Percentiles rank a stretch among this genome's conserved stretches.
These are phyloP conservation scores for Camponotus pennsylvanicus DNA, from an alignment of 1,140 invertebrate species.

Conservation along the genomic window DNA sequence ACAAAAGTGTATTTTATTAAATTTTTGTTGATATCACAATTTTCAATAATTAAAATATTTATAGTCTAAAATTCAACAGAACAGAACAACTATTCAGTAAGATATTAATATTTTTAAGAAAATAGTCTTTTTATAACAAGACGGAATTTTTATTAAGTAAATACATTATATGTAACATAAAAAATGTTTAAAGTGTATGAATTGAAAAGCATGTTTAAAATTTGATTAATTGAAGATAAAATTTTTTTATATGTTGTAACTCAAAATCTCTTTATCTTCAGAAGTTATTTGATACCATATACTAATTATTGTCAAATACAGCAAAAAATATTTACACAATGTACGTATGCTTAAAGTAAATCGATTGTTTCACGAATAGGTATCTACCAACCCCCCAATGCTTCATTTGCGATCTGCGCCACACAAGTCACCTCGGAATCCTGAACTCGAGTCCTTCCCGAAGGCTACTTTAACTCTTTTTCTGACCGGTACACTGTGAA, in stretches of 20 bases:
- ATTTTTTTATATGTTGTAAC: background rate
- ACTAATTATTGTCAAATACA: constrained; percentile 54
- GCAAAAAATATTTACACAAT: constrained; percentile 31
- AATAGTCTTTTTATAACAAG: constrained; percentile 25
- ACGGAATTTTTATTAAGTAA: constrained; percentile 26
- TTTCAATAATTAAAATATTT: constrained; percentile 9
- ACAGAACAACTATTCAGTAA: background rate
- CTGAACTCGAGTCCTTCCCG: constrained; percentile 66
- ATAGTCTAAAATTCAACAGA: background rate
- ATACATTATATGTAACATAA: constrained; percentile 11
- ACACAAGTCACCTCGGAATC: constrained; percentile 67
- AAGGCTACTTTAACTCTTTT: constrained; percentile 72
- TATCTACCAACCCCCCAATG: background rate
- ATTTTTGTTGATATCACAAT: background rate
- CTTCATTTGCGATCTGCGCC: constrained; percentile 65
- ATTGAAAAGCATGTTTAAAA: background rate
- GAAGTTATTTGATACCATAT: background rate
- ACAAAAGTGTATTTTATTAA: background rate
- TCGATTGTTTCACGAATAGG: background rate
- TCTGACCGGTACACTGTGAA: constrained; percentile 56
- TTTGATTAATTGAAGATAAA: background rate
- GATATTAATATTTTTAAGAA: constrained; percentile 12
- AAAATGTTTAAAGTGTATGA: background rate
- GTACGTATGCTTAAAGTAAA: background rate
- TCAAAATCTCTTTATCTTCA: background rate